Conservation (phyloP, 2,888 invertebrate species). For the Drosophila subquinaria region DNA sequence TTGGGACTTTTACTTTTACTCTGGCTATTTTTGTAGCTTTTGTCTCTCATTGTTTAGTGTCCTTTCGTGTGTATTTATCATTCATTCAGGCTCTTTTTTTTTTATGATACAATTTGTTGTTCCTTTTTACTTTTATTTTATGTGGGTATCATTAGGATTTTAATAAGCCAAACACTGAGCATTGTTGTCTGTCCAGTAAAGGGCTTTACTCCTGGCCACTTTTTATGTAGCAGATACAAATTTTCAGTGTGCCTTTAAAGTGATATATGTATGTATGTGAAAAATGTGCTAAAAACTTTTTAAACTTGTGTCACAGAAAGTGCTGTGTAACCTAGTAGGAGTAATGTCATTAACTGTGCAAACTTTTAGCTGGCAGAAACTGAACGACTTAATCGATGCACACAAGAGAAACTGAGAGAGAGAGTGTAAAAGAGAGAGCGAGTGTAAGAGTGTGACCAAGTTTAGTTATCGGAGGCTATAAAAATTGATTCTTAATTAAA, state of each 20-base stretch:
- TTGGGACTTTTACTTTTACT: slow-evolving; percentile 5
- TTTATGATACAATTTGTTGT: slow-evolving; percentile 77
- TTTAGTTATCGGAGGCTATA: slow-evolving; percentile 63
- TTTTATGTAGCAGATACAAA: slow-evolving; percentile 36
- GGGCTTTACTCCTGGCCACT: slow-evolving; percentile 21
- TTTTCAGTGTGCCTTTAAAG: slow-evolving; percentile 41
- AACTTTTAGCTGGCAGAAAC: slow-evolving; percentile 55
- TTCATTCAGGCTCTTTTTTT: slow-evolving; percentile 48
- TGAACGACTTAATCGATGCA: slow-evolving; percentile 72
- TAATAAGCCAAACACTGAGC: slow-evolving; percentile 72
- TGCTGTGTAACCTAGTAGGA: slow-evolving; percentile 28
- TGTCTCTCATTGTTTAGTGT: slow-evolving; percentile 58
- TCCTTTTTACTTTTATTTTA: slow-evolving; percentile 57
- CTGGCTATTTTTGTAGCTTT: slow-evolving; percentile 60
- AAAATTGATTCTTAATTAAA: slow-evolving; percentile 80
- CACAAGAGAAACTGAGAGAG: background rate
- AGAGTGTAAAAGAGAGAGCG: background rate
- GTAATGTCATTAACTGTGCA: slow-evolving; percentile 69
- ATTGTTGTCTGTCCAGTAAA: slow-evolving; percentile 23
- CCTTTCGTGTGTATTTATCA: slow-evolving; percentile 64
- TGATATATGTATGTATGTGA: slow-evolving; percentile 30
- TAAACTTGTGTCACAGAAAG: slow-evolving; percentile 41
- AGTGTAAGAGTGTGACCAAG: slow-evolving; percentile 45
- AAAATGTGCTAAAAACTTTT: slow-evolving; percentile 41
- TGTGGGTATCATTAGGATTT: slow-evolving; percentile 72